These are phyloP conservation scores for Mus spicilegus DNA, from an alignment of 2,113 vertebrate genomes.

Conservation along the genomic window DNA sequence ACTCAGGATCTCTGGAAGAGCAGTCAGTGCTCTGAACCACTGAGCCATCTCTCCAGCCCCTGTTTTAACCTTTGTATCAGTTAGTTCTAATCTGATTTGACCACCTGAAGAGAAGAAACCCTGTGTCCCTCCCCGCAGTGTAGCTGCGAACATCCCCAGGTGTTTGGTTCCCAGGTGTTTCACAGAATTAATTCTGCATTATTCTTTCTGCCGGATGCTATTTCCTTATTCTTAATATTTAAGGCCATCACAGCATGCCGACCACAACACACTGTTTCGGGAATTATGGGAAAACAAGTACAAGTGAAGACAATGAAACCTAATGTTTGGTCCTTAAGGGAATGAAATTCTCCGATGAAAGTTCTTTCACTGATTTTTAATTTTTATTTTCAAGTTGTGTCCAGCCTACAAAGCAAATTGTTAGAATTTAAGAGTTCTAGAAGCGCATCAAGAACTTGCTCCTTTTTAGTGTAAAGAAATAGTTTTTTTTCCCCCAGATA, in stretches of 20 bases:
- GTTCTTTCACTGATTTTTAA: background rate
- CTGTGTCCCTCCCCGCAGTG: background rate
- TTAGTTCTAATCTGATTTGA: background rate
- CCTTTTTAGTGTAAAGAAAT: background rate
- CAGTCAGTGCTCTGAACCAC: no score
- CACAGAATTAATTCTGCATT: background rate
- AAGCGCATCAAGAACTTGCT: background rate
- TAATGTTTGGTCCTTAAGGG: background rate
- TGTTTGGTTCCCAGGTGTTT: background rate
- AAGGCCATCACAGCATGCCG: background rate
- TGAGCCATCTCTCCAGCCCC: no score
- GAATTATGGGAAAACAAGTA: constrained; percentile 14
- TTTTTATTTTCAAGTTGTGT: constrained; percentile 40
- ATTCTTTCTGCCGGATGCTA: background rate
- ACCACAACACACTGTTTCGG: background rate
- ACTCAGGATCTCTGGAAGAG: no score
- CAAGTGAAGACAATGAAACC: constrained; percentile 9
- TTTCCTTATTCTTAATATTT: background rate
- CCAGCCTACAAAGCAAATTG: background rate
- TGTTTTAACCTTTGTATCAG: background rate
- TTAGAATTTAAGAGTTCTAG: background rate
- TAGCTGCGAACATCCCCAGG: background rate
- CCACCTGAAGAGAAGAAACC: background rate
- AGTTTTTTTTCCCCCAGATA: background rate
- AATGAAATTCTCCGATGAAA: constrained; percentile 16